Base-by-base conservation (phyloP, 2,888 invertebrate genomes). In the Zeuzera pyrina region DNA sequence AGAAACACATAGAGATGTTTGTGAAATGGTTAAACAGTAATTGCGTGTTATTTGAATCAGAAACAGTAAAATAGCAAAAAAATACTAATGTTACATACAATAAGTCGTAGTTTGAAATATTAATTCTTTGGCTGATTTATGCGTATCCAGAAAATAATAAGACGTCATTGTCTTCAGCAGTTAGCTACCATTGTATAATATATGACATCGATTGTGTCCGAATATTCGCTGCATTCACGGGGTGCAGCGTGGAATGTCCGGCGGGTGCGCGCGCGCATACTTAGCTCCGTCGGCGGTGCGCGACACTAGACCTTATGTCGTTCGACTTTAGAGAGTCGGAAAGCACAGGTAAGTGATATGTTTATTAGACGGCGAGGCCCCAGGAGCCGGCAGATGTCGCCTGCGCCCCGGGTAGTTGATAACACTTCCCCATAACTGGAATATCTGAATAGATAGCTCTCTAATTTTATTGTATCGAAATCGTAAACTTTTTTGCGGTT, bases 371-470 rank as follows among this genome's bases (percentile, higher is more conserved):
- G 44, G 52, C 19, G 12, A 11, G 19, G 3, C 24, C 15, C 39
- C 42, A 27, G 37, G 31, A 25, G 33, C 50, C 51, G 52, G 60
- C 69, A 66, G 68, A 52, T 63, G 66, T 49, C 49, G 39, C n/a
- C n/a, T n/a, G n/a, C n/a, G n/a, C n/a, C n/a, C n/a, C 45, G 41
- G 35, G 33, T 38, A 36, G 45, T 44, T 42, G 42, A 43, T 44
- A 42, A 15, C 56, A 50, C 58, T 52, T 56, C 57, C 55, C 57
- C 59, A 52, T 65, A 58, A 58, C 67, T 54, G 53, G 59, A 53
- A 65, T 65, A 63, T 66, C 70, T 62, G 62, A 64, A 73, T 70
- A 70, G 65, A 69, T 70, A 65, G 50, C 54, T 56, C 56, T 57
- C 57, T 67, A 65, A 72, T 70, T 57, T 64, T 59, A 60, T 59